Conservation (phyloP, 2,113 vertebrate genomes). For the Eolophus roseicapilla region DNA sequence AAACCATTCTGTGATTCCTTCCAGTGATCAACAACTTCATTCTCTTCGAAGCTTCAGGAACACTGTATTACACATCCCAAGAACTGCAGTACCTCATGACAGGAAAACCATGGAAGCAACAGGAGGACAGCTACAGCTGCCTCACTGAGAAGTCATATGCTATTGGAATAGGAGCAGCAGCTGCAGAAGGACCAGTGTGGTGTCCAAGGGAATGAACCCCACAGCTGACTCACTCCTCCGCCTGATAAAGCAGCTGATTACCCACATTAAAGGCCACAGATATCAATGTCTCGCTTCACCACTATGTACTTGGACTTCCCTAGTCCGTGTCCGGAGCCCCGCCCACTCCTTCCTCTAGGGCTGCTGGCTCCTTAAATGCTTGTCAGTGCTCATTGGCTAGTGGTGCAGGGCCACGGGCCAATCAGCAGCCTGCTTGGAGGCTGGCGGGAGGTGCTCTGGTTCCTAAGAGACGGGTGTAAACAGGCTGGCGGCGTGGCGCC, state of each 20-base stretch:
- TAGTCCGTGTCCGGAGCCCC: accelerated
- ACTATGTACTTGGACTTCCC: accelerated
- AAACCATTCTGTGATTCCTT: neutral
- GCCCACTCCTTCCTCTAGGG: accelerated
- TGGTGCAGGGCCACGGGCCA: neutral
- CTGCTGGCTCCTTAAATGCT: neutral
- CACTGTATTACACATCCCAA: accelerated
- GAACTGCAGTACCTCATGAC: neutral
- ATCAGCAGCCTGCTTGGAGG: neutral
- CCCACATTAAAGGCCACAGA: too few relatives aligned
- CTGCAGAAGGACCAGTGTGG: accelerated
- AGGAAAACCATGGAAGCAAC: neutral
- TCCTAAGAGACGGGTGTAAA: neutral
- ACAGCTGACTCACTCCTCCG: accelerated
- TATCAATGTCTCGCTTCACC: accelerated
- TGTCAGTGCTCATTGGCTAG: accelerated
- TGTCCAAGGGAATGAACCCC: accelerated
- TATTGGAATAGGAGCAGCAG: accelerated
- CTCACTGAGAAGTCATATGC: accelerated
- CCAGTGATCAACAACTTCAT: accelerated
- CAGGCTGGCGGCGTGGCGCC: accelerated
- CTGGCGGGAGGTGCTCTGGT: neutral
- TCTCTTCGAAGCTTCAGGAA: neutral
- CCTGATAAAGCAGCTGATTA: accelerated
- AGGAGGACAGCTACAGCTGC: accelerated